Base-by-base conservation (phyloP, 1,140 invertebrate genomes). In the Cherax quadricarinatus region DNA sequence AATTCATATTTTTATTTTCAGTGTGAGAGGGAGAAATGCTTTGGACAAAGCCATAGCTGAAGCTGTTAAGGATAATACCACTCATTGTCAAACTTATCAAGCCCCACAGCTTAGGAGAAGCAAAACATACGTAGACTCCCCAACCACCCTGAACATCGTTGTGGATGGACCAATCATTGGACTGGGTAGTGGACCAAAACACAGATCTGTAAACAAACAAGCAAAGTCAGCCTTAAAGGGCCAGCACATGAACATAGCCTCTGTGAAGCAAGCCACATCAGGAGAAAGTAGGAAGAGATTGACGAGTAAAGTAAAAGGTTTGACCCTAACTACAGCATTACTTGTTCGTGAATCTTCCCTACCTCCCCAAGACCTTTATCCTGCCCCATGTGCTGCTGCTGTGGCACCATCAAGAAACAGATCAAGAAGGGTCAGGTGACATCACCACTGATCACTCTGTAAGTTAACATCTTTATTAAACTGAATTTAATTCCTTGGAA, bases 11-110 rank as follows among this genome's bases (percentile, higher is more conserved):
- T 66, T 75, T 21, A 73, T 57, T 89, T 84, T 30, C 66, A 89
- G 88, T 83, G 81, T 85, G 73, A 80, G 90, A 91, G 90, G 90
- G 79, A 86, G 78, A 91, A 86, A 86, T 87, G 90, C 90, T 86
- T 86, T 91, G 66, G 78, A 87, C 51, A 91, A 91, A 66, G 90
- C 90, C 57, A 86, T 91, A 66, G 85, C 84, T 82, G 90, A 91
- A 60, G 90, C 90, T 70, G 48, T 86, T 57, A 80, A 91, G 75
- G 70, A 49, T 49, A 86, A 66, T n/a, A 49, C 84, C 48, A 60
- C 57, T 49, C 75, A 60, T 41, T 84, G 70, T 73, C 90, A 86
- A 66, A 70, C 81, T n/a, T 86, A 86, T 30, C 57, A 80, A 79
- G 75, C 60, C 41, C 75, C 62, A 80, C 90, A 86, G 48, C 78